These are phyloP conservation scores for Pachyramphus minor DNA, from an alignment of 2,113 vertebrate species.

Conservation along the genomic window DNA sequence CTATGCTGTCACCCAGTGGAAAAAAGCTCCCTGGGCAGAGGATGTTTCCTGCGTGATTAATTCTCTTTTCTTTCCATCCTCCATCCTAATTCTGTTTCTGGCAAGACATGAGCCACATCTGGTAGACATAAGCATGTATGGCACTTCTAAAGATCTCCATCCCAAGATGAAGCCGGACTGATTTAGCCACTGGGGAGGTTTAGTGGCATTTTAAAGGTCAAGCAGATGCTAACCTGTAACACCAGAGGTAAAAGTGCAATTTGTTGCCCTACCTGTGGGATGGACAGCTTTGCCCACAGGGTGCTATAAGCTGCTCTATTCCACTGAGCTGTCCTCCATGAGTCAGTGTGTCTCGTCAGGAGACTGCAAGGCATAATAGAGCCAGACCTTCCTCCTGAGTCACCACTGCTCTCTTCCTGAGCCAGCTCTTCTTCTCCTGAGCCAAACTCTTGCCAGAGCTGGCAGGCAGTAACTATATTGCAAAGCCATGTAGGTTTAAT, in stretches of 20 bases:
- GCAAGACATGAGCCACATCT: neutral
- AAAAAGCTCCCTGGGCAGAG: neutral
- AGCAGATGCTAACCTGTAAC: neutral
- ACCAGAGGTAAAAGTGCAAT: neutral
- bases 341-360: rapidly evolving
- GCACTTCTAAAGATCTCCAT: neutral
- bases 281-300: neutral
- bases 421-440: neutral
- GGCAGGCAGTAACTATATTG: neutral
- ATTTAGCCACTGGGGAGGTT: neutral
- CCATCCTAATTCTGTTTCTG: neutral
- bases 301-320: neutral
- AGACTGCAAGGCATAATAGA: neutral
- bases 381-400: neutral
- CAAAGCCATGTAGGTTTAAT: neutral
- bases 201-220: neutral
- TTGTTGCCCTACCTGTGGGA: neutral
- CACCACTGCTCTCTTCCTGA: neutral
- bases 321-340: neutral
- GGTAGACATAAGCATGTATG: neutral
- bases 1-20: neutral
- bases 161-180: neutral
- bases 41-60: neutral
- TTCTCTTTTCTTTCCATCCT: neutral
- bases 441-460: neutral